These are phyloP conservation scores for Cynopterus sphinx DNA, from an alignment of 2,797 vertebrate genomes.

Conservation along the genomic window DNA sequence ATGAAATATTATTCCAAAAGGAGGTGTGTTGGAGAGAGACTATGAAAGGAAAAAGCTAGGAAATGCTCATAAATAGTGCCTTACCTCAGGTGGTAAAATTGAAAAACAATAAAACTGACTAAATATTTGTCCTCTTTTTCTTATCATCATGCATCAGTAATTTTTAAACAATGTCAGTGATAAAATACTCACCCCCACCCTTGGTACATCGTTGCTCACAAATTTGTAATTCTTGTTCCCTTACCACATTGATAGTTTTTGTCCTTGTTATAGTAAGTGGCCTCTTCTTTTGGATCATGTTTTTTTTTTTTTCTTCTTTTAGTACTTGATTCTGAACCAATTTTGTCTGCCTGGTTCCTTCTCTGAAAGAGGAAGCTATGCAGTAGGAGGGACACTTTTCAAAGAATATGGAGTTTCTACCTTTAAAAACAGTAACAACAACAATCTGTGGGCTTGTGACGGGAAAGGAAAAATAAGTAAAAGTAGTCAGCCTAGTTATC, in stretches of 20 bases:
- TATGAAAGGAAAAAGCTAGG: neutral
- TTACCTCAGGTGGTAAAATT: neutral
- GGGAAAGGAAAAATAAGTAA: neutral
- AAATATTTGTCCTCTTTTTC: neutral
- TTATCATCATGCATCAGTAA: neutral
- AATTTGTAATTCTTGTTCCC: neutral
- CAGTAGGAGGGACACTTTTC: neutral
- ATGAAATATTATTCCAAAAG: neutral
- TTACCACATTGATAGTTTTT: neutral
- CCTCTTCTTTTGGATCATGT: neutral
- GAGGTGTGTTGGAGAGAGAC: neutral
- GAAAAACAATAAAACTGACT: neutral
- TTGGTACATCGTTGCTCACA: neutral
- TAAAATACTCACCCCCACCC: neutral
- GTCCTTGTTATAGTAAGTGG: neutral
- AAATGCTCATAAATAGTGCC: neutral
- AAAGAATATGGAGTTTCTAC: neutral
- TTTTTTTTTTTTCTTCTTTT: slow-evolving; percentile 19
- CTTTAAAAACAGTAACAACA: neutral
- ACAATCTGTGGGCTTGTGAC: neutral
- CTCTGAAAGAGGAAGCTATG: slow-evolving; percentile 2
- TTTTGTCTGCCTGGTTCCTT: neutral
- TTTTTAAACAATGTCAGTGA: neutral
- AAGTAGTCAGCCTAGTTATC: neutral
- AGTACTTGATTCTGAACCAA: neutral